Percentiles rank a stretch among this genome's conserved stretches.
These are phyloP conservation scores for Myiotriccus ornatus DNA, from an alignment of 2,797 vertebrate species.

Conservation along the genomic window DNA sequence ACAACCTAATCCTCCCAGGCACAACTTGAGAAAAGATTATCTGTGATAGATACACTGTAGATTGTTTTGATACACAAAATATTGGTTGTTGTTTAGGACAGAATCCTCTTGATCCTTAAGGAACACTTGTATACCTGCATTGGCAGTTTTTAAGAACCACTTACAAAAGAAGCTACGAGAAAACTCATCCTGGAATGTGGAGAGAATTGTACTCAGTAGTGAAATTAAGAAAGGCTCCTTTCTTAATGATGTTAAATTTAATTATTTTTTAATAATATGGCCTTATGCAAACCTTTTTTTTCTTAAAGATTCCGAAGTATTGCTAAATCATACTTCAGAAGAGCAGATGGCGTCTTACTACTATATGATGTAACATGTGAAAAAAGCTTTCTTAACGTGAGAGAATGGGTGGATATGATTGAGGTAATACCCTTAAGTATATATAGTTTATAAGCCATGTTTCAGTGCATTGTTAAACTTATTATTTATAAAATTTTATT, in stretches of 20 bases:
- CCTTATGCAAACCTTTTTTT: neutral
- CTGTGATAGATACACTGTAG: neutral
- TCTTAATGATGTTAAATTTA: neutral
- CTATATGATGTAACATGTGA: conserved; percentile 93
- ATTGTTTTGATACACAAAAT: neutral
- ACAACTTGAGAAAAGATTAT: neutral
- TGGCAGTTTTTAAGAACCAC: neutral
- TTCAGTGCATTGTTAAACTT: neutral
- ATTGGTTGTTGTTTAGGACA: neutral
- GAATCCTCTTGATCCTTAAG: neutral
- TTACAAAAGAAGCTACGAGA: neutral
- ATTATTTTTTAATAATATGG: neutral
- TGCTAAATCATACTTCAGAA: conserved; percentile 96
- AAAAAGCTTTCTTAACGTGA: conserved; percentile 90
- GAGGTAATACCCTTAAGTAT: conserved; percentile 79
- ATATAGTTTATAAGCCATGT: neutral
- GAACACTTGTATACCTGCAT: neutral
- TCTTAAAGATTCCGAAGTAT: conserved; percentile 90
- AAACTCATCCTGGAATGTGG: neutral
- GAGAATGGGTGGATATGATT: conserved; percentile 96
- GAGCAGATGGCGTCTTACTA: conserved; percentile 91
- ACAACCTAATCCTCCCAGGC: neutral
- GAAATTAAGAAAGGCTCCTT: neutral
- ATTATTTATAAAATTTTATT: neutral
- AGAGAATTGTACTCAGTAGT: neutral